A percentile compares a stretch with the other conserved stretches of the same genome.
phyloP scores from a whole-genome alignment of 2,888 invertebrate species.

The Aplocera efformata region DNA sequence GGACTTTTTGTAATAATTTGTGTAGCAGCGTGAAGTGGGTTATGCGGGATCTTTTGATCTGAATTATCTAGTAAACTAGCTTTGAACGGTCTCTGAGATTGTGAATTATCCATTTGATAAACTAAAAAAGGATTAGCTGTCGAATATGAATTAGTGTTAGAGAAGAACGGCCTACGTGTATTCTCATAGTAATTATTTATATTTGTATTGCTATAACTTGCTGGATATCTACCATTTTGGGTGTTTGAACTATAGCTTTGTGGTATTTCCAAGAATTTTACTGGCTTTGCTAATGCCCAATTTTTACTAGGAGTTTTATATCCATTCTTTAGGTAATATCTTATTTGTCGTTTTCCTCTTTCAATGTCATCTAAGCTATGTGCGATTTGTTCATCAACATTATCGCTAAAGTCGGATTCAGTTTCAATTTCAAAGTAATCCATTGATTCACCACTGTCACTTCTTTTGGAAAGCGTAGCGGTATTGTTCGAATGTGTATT shows the following conservation, averaged over 20 bases:
- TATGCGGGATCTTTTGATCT: constrained; percentile 46
- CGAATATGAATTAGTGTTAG: constrained; percentile 46
- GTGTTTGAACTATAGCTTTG: constrained; percentile 48
- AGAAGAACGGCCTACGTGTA: constrained; percentile 42
- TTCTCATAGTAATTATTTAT: constrained; percentile 45
- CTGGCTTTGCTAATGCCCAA: constrained; percentile 54
- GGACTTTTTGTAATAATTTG: constrained; percentile 79
- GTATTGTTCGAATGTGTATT: constrained; percentile 33
- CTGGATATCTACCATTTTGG: constrained; percentile 50
- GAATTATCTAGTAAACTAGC: constrained; percentile 59
- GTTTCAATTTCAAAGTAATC: constrained; percentile 52
- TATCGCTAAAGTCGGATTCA: constrained; percentile 29
- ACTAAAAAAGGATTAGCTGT: constrained; percentile 50
- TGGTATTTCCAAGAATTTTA: constrained; percentile 50
- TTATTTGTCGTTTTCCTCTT: constrained; percentile 71
- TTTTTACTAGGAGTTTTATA: constrained; percentile 52
- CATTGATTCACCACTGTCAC: constrained; percentile 54
- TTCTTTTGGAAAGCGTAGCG: constrained; percentile 48
- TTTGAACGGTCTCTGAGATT: constrained; percentile 57
- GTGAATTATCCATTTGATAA: constrained; percentile 46
- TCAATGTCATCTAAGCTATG: constrained; percentile 54
- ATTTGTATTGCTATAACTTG: constrained; percentile 37
- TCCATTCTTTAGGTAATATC: constrained; percentile 63
- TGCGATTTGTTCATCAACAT: constrained; percentile 39
- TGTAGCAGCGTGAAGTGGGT: constrained; percentile 50